phyloP scores from a whole-genome alignment of 2,797 vertebrate genomes.

The Chiroxiphia lanceolata region DNA sequence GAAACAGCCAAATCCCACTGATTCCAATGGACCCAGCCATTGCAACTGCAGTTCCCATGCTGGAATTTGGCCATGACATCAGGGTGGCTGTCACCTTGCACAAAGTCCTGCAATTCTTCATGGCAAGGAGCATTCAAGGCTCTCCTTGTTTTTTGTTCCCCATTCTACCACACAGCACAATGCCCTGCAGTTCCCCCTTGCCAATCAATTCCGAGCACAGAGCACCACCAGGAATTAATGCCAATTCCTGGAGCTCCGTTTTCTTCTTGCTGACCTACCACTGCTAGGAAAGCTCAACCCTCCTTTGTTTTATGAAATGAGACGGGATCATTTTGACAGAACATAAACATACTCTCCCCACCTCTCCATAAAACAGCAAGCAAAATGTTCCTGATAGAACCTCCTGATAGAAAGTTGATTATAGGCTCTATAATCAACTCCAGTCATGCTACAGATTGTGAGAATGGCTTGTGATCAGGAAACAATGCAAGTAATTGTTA shows the following conservation, averaged over 20 bases:
- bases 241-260: background rate
- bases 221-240: background rate
- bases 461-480: background rate
- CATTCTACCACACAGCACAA: background rate
- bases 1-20: background rate
- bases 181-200: background rate
- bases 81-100: slow-evolving; percentile 35
- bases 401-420: too few relatives aligned
- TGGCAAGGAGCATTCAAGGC: slow-evolving; percentile 28
- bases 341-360: background rate
- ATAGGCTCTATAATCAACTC: background rate
- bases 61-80: background rate
- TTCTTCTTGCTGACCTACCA: background rate
- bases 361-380: background rate
- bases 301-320: background rate
- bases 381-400: background rate
- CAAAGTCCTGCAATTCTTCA: slow-evolving; percentile 44
- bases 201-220: background rate
- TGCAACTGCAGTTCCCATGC: background rate
- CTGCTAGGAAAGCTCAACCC: background rate
- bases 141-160: slow-evolving; percentile 1
- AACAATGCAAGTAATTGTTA: background rate
- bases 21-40: background rate
- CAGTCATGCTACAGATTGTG: background rate
- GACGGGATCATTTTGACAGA: background rate